phyloP scores from a whole-genome alignment of 2,888 invertebrate species.

The Schizotus pectinicornis region DNA sequence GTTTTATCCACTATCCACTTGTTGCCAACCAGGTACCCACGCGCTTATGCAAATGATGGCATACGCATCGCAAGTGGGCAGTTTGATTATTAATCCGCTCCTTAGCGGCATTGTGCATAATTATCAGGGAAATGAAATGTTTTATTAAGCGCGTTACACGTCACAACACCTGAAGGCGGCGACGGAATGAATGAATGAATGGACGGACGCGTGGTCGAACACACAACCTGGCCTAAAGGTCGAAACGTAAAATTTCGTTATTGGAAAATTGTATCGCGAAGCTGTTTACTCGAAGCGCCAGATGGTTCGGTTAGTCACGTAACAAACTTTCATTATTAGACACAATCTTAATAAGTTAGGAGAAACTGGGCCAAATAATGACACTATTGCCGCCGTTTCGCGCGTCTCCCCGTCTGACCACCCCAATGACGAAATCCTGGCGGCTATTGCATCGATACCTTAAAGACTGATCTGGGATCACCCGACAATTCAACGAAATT shows the following conservation, averaged over 20 bases:
- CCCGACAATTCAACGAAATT: too few species aligned
- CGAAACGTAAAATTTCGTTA: slow-evolving; percentile 22
- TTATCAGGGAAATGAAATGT: slow-evolving; percentile 20
- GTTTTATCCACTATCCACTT: slow-evolving; percentile 1
- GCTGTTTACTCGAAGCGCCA: slow-evolving; percentile 16
- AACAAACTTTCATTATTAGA: slow-evolving; percentile 21
- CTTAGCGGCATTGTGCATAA: slow-evolving; percentile 26
- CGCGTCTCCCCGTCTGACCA: slow-evolving; percentile 1
- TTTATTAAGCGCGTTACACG: slow-evolving; percentile 11
- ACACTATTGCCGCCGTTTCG: slow-evolving; percentile 15
- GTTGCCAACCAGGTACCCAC: slow-evolving; percentile 15
- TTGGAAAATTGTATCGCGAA: slow-evolving; percentile 1
- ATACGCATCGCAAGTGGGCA: slow-evolving; percentile 11
- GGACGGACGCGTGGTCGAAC: slow-evolving; percentile 12
- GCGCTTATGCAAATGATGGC: slow-evolving; percentile 20
- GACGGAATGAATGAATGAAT: slow-evolving; percentile 24
- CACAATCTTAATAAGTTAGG: not conserved
- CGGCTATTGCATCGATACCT: not conserved
- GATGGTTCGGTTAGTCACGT: slow-evolving; percentile 24
- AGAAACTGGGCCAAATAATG: slow-evolving; percentile 17
- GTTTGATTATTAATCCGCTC: slow-evolving; percentile 17
- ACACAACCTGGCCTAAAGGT: slow-evolving; percentile 14
- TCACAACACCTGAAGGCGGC: slow-evolving; percentile 16
- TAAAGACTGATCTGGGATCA: too few species aligned
- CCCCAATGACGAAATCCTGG: not conserved